Base-by-base conservation (phyloP, 1,140 invertebrate genomes). In the Stenopsyche tienmushanensis region DNA sequence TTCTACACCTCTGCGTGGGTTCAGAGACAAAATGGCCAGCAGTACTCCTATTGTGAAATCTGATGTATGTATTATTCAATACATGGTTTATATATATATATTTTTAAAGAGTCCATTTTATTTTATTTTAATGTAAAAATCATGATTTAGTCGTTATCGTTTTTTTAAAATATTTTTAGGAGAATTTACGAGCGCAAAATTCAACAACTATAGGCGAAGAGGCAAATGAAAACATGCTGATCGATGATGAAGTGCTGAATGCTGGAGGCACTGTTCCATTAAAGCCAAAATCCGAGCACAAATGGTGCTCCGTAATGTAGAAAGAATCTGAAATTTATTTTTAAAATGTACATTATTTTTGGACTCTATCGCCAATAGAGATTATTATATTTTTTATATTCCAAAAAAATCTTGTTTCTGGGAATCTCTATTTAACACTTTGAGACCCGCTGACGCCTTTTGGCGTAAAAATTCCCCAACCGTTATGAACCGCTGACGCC, bases 221-320 rank as follows among this genome's bases (percentile, higher is more conserved):
- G 2, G 3, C 25, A 29, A 15, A 41, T n/a, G 44, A 47, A 47
- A 10, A 47, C 17, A 47, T 42, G 49, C 23, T 8, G 65, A 66
- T 18, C 26, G 15, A n/a, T n/a, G n/a, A n/a, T n/a, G n/a, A n/a
- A n/a, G n/a, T 59, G 41, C 55, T 54, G 18, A 60, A 59, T 59
- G 49, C 47, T n/a, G 52, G 59, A 2, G 60, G 54, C 42, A 53
- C 63, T 15, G 53, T 64, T 2, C 55, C 47, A 10, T 44, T 57
- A 39, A 26, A 49, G 25, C 10, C 63, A 25, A 64, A 10, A 0
- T 63, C 65, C 18, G 76, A 77, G 62, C 55, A 66, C 68, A 78
- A 77, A 67, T 69, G 75, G 42, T 80, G 78, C 60, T 55, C 69
- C 5, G 54, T 80, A 39, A 75, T 78, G 75, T 78, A 75, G 74